Evolutionary conservation across 2,797 vertebrate genomes (phyloP).

Genomic region (Chrysocyon brachyurus): DNA sequence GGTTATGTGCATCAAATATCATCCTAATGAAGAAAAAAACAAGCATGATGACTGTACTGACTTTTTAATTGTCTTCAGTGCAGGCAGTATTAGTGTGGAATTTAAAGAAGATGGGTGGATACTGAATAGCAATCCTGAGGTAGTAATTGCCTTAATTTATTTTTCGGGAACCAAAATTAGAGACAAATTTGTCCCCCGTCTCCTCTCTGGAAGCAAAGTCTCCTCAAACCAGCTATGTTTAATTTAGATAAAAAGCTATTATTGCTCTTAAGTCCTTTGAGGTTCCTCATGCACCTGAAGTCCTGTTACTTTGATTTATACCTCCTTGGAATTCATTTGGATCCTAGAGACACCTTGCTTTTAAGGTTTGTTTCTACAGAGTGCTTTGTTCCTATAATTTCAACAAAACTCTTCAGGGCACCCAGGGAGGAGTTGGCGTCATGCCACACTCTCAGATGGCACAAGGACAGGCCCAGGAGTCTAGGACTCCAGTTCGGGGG

Average conservation of each 20-base stretch:
- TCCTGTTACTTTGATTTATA: not conserved
- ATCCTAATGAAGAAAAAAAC: not conserved
- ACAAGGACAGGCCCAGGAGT: fast-evolving
- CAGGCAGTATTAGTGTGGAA: not conserved
- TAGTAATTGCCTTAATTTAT: constrained; percentile 73
- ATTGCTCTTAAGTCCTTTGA: not conserved
- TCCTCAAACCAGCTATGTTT: constrained; percentile 34
- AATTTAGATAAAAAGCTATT: constrained; percentile 53
- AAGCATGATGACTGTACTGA: fast-evolving
- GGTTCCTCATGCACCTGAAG: not conserved
- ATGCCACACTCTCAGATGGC: fast-evolving
- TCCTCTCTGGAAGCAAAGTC: constrained; percentile 35
- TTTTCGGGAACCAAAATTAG: constrained; percentile 70
- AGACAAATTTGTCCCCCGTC: constrained; percentile 60
- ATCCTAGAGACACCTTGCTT: not conserved
- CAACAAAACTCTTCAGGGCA: fast-evolving
- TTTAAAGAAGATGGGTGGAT: constrained; percentile 42
- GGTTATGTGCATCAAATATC: fast-evolving
- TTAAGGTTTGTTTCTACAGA: not conserved
- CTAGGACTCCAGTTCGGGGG: fast-evolving
- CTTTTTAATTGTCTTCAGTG: not conserved
- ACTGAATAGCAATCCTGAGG: not conserved
- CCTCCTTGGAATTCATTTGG: not conserved
- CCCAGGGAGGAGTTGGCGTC: fast-evolving
- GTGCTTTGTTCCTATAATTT: not conserved